Percentiles rank a stretch among this genome's conserved stretches.
These are phyloP conservation scores for Asbolus verrucosus DNA, from an alignment of 1,140 invertebrate genomes.

Conservation along the genomic window DNA sequence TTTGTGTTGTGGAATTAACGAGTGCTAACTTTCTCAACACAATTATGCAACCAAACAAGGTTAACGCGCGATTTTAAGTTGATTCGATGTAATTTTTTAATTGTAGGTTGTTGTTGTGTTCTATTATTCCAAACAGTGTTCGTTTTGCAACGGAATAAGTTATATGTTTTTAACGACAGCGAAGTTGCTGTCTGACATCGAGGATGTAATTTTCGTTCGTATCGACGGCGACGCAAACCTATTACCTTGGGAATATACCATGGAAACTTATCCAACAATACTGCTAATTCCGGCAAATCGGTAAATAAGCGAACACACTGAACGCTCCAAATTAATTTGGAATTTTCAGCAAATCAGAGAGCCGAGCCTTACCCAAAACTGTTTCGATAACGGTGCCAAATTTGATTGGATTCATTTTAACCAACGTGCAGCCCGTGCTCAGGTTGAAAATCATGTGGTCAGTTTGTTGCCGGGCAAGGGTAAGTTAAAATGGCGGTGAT, in stretches of 20 bases:
- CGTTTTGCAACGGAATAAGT: slow-evolving; percentile 77
- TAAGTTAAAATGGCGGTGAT: slow-evolving; percentile 49
- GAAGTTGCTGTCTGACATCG: slow-evolving; percentile 70
- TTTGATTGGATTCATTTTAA: slow-evolving; percentile 78
- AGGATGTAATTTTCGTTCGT: slow-evolving; percentile 73
- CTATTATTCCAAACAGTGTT: slow-evolving; percentile 78
- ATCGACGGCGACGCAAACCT: slow-evolving; percentile 86
- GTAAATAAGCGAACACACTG: slow-evolving; percentile 68
- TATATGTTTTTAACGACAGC: slow-evolving; percentile 76
- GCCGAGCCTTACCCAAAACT: slow-evolving; percentile 74
- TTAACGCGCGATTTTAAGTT: slow-evolving; percentile 26
- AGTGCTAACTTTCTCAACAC: slow-evolving; percentile 67
- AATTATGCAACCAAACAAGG: slow-evolving; percentile 62
- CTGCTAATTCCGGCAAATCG: slow-evolving; percentile 78
- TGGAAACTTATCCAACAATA: slow-evolving; percentile 79
- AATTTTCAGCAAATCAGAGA: slow-evolving; percentile 78
- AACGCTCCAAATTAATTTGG: too few relatives aligned
- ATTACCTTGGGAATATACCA: slow-evolving; percentile 84
- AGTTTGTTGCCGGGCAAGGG: slow-evolving; percentile 61
- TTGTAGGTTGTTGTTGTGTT: slow-evolving; percentile 78
- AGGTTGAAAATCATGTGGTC: slow-evolving; percentile 63
- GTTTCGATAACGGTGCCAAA: slow-evolving; percentile 75
- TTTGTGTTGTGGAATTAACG: slow-evolving; percentile 72
- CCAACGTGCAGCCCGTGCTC: slow-evolving; percentile 68
- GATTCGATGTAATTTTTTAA: too few relatives aligned